phyloP scores from a whole-genome alignment of 2,888 invertebrate species.

The Drosophila anomalata region DNA sequence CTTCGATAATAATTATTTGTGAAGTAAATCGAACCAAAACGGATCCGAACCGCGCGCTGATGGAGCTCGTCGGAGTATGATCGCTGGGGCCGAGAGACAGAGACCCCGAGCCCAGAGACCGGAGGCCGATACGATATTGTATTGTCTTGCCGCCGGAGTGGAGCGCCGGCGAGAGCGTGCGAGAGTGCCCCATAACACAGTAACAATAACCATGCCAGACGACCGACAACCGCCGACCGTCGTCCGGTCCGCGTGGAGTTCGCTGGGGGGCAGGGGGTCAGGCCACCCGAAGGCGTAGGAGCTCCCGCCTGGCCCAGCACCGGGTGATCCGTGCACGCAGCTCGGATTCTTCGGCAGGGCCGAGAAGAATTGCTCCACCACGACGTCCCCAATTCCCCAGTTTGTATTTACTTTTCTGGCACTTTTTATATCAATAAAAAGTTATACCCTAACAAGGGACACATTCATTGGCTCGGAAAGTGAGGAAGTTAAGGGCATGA shows the following conservation, averaged over 20 bases:
- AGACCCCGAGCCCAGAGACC: conserved; percentile 16
- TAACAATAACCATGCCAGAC: conserved; percentile 25
- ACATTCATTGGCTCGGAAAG: neutral
- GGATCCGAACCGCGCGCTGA: conserved; percentile 26
- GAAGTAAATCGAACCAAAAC: conserved; percentile 1
- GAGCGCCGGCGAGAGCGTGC: conserved; percentile 25
- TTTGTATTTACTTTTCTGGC: conserved; percentile 1
- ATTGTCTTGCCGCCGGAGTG: conserved; percentile 15
- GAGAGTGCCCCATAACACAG: conserved; percentile 32
- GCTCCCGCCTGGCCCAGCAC: conserved; percentile 10
- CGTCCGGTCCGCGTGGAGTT: conserved; percentile 39
- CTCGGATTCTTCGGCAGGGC: conserved; percentile 14
- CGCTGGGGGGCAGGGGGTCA: conserved; percentile 56
- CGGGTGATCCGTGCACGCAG: conserved; percentile 20
- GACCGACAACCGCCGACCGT: conserved; percentile 11
- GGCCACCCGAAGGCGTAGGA: conserved; percentile 34
- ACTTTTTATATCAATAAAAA: neutral
- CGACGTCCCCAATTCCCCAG: conserved; percentile 20
- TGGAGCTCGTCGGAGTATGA: conserved; percentile 35
- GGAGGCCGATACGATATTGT: conserved; percentile 7
- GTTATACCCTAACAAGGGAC: neutral
- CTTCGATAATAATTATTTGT: conserved; percentile 59
- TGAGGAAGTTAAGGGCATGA: neutral
- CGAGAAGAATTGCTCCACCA: neutral
- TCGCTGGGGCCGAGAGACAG: conserved; percentile 15